Conservation (phyloP, 2,113 vertebrate species). For the Aleadryas rufinucha region DNA sequence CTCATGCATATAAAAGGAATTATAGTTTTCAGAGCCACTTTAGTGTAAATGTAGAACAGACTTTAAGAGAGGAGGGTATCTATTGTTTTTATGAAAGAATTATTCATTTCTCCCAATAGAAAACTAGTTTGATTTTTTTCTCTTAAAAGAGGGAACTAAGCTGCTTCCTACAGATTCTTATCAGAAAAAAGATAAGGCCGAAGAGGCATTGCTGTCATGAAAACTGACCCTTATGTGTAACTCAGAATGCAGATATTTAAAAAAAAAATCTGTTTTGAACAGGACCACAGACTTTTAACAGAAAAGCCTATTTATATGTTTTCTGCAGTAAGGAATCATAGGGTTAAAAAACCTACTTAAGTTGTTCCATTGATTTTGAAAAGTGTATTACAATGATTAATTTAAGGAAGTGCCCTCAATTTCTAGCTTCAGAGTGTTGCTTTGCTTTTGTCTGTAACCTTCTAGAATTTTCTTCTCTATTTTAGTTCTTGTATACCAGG, state of each 20-base stretch:
- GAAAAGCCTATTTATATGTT: not conserved
- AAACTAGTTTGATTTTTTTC: not conserved
- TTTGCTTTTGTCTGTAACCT: not conserved
- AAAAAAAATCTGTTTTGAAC: not conserved
- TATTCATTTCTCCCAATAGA: not conserved
- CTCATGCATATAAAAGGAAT: not conserved
- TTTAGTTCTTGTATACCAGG: not conserved
- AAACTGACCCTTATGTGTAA: not conserved
- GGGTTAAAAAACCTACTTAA: not conserved
- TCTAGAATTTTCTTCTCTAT: constrained; percentile 30
- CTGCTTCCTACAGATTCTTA: not conserved
- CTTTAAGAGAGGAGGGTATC: not conserved
- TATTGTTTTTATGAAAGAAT: not conserved
- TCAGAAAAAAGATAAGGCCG: not conserved
- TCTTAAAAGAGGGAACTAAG: not conserved
- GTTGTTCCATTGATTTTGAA: not conserved
- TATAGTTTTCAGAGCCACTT: not conserved
- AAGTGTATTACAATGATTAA: not conserved
- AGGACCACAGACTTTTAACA: not conserved
- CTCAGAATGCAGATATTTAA: not conserved
- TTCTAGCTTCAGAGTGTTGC: not conserved
- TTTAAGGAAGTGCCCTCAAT: not conserved
- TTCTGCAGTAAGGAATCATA: not conserved
- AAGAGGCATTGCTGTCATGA: not conserved
- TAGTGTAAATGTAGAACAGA: not conserved